phyloP scores from a whole-genome alignment of 2,888 invertebrate genomes.

The Meliscaeva auricollis region DNA sequence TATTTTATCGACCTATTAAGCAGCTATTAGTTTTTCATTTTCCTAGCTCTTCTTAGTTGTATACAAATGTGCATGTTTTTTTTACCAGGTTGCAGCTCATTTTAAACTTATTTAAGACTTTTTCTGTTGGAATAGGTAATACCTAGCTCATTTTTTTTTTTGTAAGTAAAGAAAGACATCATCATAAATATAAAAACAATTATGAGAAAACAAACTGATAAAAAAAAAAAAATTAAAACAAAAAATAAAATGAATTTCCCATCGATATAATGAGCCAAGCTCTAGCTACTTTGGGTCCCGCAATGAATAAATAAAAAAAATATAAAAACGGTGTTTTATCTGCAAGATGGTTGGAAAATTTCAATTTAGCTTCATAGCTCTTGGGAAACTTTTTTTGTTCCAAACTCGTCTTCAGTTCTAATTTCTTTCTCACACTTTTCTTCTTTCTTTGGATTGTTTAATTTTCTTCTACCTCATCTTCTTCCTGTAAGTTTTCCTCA shows the following conservation, averaged over 20 bases:
- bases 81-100: too few species aligned
- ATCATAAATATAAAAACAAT: not conserved
- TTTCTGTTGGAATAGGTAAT: too few species aligned
- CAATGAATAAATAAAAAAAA: conserved; percentile 20
- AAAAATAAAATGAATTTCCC: conserved; percentile 23
- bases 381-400: conserved; percentile 30
- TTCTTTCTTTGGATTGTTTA: conserved; percentile 20
- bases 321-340: conserved; percentile 28
- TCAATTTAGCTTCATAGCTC: conserved; percentile 47
- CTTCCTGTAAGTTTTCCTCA: conserved; percentile 21
- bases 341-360: conserved; percentile 40
- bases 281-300: not conserved
- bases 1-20: too few species aligned
- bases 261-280: conserved; percentile 36
- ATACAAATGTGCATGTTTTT: too few species aligned
- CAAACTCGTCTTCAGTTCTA: conserved; percentile 25
- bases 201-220: not conserved
- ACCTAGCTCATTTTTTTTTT: too few species aligned
- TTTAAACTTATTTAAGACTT: too few species aligned
- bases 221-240: not conserved
- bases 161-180: not conserved
- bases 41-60: too few species aligned
- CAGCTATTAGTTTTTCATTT: too few species aligned
- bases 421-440: conserved; percentile 50
- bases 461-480: conserved; percentile 2